Conservation (phyloP, 1,140 invertebrate genomes). For the Trialeurodes vaporariorum region DNA sequence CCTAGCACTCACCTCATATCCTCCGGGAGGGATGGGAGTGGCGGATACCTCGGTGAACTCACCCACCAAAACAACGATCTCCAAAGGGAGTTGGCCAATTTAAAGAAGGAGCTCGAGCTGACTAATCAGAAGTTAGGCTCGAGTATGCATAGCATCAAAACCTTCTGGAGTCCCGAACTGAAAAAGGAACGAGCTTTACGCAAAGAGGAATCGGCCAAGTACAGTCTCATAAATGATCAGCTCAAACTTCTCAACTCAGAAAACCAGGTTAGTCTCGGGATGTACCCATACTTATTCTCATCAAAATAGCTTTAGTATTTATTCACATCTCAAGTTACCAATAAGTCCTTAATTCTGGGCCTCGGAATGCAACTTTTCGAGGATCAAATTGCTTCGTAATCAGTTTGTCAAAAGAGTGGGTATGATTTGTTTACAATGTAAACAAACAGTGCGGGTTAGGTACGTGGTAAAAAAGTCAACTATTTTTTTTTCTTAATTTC, state of each 20-base stretch:
- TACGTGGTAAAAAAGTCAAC: too few relatives aligned
- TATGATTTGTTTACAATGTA: too few relatives aligned
- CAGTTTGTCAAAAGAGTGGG: too few relatives aligned
- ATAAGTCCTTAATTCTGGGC: too few relatives aligned
- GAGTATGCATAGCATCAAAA: slow-evolving; percentile 99
- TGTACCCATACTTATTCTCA: too few relatives aligned
- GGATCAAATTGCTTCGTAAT: too few relatives aligned
- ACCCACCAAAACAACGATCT: slow-evolving; percentile 91
- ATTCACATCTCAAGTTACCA: too few relatives aligned
- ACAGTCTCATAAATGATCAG: slow-evolving; percentile 92
- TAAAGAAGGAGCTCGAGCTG: slow-evolving; percentile 92
- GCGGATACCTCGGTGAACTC: slow-evolving; percentile 74
- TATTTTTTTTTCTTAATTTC: too few relatives aligned
- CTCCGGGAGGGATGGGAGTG: slow-evolving; percentile 24
- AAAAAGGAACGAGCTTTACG: slow-evolving; percentile 93
- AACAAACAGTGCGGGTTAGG: too few relatives aligned
- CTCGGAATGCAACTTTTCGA: too few relatives aligned
- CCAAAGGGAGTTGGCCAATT: slow-evolving; percentile 87
- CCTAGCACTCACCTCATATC: slow-evolving; percentile 44
- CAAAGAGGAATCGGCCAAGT: slow-evolving; percentile 96
- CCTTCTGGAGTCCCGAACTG: slow-evolving; percentile 98
- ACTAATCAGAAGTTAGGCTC: slow-evolving; percentile 97
- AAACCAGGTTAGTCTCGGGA: slow-evolving; percentile 90
- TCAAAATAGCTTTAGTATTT: too few relatives aligned
- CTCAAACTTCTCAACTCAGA: slow-evolving; percentile 91